Conservation (phyloP, 2,113 vertebrate species). For the Sturnus vulgaris region DNA sequence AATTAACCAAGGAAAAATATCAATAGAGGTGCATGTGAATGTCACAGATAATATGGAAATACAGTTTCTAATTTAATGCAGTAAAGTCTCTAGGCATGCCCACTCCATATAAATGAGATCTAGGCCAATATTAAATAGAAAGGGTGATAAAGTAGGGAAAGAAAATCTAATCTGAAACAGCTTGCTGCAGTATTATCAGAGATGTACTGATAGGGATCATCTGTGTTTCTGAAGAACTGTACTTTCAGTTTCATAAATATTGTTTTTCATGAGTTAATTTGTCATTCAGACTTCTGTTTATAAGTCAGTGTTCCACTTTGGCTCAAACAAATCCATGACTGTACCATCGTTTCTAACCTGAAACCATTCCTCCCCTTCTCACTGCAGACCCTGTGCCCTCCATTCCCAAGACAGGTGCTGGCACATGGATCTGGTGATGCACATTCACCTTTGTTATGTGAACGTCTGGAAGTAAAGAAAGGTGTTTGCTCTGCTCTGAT, state of each 20-base stretch:
- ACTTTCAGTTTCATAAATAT: not conserved
- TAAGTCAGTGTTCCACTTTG: not conserved
- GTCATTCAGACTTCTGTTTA: not conserved
- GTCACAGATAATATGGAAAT: conserved; percentile 65
- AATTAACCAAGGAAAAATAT: conserved; percentile 68
- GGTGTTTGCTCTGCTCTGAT: not conserved
- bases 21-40: conserved; percentile 61
- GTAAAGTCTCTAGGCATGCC: conserved; percentile 34
- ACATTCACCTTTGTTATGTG: not conserved
- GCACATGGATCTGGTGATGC: not conserved
- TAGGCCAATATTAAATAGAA: conserved; percentile 53
- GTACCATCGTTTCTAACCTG: accelerated
- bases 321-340: not conserved
- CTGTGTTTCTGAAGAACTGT: not conserved
- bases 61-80: conserved; percentile 59
- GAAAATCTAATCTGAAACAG: not conserved
- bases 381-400: not conserved
- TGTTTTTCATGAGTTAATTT: not conserved
- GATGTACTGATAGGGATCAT: not conserved
- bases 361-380: not conserved
- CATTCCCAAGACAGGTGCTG: not conserved
- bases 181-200: not conserved
- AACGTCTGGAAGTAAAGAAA: not conserved
- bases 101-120: conserved; percentile 52
- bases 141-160: not conserved